Base-by-base conservation (phyloP, 2,888 invertebrate genomes). In the Andrena praecox region DNA sequence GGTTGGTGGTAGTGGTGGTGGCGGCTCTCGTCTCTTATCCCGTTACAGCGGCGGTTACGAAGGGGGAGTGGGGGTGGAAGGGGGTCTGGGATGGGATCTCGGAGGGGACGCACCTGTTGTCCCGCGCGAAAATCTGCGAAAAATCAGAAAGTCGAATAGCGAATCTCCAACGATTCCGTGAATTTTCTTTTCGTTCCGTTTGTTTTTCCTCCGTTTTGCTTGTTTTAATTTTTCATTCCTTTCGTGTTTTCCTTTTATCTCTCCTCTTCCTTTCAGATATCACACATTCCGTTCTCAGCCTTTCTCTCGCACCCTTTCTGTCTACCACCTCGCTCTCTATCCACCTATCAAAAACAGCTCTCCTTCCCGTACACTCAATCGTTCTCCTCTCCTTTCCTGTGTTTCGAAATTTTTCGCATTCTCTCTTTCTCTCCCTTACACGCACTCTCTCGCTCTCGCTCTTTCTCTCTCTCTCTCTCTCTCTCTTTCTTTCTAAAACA, bases 51-150 rank as follows among this genome's bases (percentile, higher is more conserved):
- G 85, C 86, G 80, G 80, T 85, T 85, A 74, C 83, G 87, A 83
- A 63, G 82, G 84, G 82, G 42, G 42, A 42, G 42, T 42, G 42
- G 42, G 42, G 42, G 42, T 42, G 42, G 42, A 42, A 42, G 42
- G 42, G 12, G 42, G 42, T 42, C 42, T 42, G 84, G 85, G 88
- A 82, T 85, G 77, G 85, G 84, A 81, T 85, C 81, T 87, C 82
- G 86, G 89, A 89, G 89, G 90, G 91, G 90, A 91, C 91, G 90
- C 89, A 90, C 88, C 89, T 90, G 88, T 90, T 91, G 91, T 92
- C 90, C 90, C 91, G 92, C 91, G 91, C 91, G 89, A 91, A 92
- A 93, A 91, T 92, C 91, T 91, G 91, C 91, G 92, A 91, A 92
- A 89, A 92, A 91, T 91, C 90, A 90, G 89, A 91, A 92, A 92